phyloP scores from a whole-genome alignment of 2,113 vertebrate species.

The Platycercus adscitus region DNA sequence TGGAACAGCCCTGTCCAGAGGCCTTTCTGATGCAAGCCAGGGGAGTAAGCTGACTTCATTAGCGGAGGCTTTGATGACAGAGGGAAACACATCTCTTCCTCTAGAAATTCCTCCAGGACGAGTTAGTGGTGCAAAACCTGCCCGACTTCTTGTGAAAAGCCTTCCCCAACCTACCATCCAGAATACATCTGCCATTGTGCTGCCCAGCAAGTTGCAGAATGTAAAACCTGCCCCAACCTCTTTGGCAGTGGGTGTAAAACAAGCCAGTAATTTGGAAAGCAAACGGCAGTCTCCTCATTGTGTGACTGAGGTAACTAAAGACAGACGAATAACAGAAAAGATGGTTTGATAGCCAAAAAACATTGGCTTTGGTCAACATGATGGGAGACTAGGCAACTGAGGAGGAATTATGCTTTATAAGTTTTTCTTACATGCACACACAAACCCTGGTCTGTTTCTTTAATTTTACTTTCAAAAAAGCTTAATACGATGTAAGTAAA shows the following conservation, averaged over 20 bases:
- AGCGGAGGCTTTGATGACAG: not conserved
- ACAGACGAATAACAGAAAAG: rapidly evolving
- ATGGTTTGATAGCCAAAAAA: not conserved
- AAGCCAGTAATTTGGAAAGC: not conserved
- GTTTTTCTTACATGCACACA: not conserved
- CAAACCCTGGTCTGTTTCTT: not conserved
- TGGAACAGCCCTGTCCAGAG: not conserved
- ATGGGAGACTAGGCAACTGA: not conserved
- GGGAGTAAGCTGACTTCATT: not conserved
- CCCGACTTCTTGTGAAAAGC: not conserved
- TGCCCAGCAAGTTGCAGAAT: not conserved
- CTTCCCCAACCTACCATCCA: not conserved
- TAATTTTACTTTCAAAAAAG: not conserved
- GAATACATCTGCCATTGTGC: rapidly evolving
- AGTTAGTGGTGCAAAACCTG: not conserved
- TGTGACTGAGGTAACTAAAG: not conserved
- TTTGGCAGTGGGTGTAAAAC: not conserved
- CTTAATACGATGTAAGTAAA: not conserved
- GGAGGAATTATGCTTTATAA: not conserved
- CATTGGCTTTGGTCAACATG: not conserved
- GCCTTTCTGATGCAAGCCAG: not conserved
- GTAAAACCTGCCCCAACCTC: not conserved
- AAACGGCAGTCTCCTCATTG: not conserved
- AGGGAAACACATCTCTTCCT: not conserved
- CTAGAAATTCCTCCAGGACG: not conserved